phyloP scores from a whole-genome alignment of 2,113 vertebrate genomes.

The Epinephelus moara region DNA sequence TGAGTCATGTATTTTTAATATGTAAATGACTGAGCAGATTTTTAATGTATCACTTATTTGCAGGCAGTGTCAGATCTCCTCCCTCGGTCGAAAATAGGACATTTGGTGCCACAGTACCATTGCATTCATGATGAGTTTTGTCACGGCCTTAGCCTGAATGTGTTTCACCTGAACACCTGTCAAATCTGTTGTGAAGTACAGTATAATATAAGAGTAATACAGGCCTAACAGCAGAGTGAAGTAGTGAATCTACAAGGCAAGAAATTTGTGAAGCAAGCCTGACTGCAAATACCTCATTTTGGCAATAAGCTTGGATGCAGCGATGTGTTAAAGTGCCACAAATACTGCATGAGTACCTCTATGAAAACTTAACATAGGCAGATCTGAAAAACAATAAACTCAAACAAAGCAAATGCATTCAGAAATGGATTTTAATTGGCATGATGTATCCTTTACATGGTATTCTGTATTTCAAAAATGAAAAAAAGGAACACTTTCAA shows the following conservation, averaged over 20 bases:
- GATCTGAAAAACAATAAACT: slow-evolving; percentile 5
- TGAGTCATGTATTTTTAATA: not conserved
- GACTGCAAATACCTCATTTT: not conserved
- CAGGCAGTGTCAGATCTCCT: not conserved
- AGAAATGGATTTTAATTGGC: slow-evolving; percentile 78
- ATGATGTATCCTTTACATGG: slow-evolving; percentile 76
- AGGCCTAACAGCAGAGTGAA: not conserved
- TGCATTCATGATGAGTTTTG: slow-evolving; percentile 8
- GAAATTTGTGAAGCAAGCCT: not conserved
- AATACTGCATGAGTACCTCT: not conserved
- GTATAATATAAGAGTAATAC: not conserved
- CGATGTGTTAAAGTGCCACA: not conserved
- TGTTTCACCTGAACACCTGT: not conserved
- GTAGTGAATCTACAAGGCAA: not conserved
- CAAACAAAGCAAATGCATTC: slow-evolving; percentile 68
- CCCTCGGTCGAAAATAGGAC: not conserved
- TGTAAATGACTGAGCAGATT: not conserved
- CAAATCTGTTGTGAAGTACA: not conserved
- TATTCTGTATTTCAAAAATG: slow-evolving; percentile 68
- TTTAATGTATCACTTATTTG: not conserved
- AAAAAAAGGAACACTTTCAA: slow-evolving; percentile 43
- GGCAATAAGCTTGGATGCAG: not conserved
- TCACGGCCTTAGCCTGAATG: not conserved
- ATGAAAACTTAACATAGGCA: not conserved
- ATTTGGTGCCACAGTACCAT: not conserved